Conservation (phyloP, 2,888 invertebrate species). For the Steinernema carpocapsae region DNA sequence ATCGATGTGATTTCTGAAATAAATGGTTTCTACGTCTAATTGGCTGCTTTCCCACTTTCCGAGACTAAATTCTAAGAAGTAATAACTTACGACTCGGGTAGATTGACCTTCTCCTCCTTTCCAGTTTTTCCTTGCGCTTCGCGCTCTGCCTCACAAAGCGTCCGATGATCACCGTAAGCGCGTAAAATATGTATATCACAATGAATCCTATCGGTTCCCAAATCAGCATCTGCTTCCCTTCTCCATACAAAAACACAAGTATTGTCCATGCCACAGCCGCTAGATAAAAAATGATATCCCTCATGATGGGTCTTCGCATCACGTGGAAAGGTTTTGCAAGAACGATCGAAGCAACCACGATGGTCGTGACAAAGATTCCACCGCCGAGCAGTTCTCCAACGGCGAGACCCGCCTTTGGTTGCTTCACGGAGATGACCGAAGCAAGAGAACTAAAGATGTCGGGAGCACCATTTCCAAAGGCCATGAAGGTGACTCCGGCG, state of each 20-base stretch:
- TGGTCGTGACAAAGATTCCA: slow-evolving; percentile 75
- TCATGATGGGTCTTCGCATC: slow-evolving; percentile 72
- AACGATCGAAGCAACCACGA: slow-evolving; percentile 75
- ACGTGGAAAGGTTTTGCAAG: slow-evolving; percentile 73
- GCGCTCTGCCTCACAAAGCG: slow-evolving; percentile 47
- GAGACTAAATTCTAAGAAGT: no score
- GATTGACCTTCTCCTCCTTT: slow-evolving; percentile 1
- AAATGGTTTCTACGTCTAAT: no score
- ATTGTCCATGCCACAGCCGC: slow-evolving; percentile 72
- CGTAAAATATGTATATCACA: slow-evolving; percentile 71
- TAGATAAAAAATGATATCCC: slow-evolving; percentile 73
- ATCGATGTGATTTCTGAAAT: slow-evolving; percentile 23
- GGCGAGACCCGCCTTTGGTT: slow-evolving; percentile 70
- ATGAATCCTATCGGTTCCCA: slow-evolving; percentile 73
- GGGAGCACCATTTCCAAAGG: slow-evolving; percentile 78
- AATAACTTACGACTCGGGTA: slow-evolving; percentile 11
- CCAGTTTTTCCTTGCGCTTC: slow-evolving; percentile 33
- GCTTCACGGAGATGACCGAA: slow-evolving; percentile 69
- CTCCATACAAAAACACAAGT: slow-evolving; percentile 71
- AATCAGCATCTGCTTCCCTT: slow-evolving; percentile 71
- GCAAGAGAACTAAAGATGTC: slow-evolving; percentile 77
- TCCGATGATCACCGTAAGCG: slow-evolving; percentile 72
- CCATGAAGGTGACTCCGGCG: slow-evolving; percentile 77
- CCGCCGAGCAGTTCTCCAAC: slow-evolving; percentile 72
- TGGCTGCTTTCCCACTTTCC: no score